Percentiles rank a stretch among this genome's conserved stretches.
These are phyloP conservation scores for Hystrix cristata DNA, from an alignment of 2,113 vertebrate species.

Conservation along the genomic window DNA sequence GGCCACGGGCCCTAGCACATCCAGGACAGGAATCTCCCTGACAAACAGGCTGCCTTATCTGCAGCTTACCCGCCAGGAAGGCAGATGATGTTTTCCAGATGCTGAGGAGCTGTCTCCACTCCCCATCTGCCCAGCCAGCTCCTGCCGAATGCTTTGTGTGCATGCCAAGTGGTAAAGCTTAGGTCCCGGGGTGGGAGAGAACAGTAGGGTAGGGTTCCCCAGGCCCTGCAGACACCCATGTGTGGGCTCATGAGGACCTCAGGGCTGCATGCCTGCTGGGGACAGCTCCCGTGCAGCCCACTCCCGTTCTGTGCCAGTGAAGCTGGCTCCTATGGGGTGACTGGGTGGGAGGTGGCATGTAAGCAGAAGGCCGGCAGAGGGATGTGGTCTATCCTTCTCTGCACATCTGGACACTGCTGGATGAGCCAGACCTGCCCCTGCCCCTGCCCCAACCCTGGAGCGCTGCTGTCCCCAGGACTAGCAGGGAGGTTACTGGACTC, in stretches of 20 bases:
- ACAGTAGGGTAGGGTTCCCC: neutral
- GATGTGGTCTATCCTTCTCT: neutral
- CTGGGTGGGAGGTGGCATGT: rapidly evolving
- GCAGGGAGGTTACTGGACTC: rapidly evolving
- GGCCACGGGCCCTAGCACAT: rapidly evolving
- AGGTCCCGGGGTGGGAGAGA: neutral
- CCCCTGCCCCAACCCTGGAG: neutral
- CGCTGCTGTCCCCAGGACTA: neutral
- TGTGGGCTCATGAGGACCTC: neutral
- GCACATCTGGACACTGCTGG: neutral
- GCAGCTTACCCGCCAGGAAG: rapidly evolving
- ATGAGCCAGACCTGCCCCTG: neutral
- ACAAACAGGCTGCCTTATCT: neutral
- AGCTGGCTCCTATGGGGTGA: neutral
- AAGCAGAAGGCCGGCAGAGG: neutral
- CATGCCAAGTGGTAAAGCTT: neutral
- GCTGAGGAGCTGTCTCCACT: neutral
- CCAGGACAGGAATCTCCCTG: neutral
- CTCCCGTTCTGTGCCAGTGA: neutral
- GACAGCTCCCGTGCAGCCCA: rapidly evolving
- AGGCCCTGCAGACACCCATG: neutral
- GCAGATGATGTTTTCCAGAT: slow-evolving; percentile 35
- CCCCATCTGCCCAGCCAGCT: neutral
- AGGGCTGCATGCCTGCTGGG: neutral
- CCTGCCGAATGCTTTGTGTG: neutral